Evolutionary conservation across 2,113 vertebrate species (phyloP), one percentile per base, ranked within the genome.

Genomic region (Boleophthalmus pectinirostris): DNA sequence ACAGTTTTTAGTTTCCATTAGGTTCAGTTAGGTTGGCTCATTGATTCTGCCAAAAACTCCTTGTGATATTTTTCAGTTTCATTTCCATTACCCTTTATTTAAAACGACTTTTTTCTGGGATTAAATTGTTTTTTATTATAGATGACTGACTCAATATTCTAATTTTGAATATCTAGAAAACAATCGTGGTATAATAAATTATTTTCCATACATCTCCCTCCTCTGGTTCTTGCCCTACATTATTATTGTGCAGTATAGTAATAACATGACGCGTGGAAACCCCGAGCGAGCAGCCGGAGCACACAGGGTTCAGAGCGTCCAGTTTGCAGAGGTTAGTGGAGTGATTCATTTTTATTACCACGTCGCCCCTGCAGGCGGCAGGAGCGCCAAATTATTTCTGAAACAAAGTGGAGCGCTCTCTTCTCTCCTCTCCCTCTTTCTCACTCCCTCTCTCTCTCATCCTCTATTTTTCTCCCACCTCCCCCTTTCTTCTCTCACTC

Each of bases 341-440:
- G 93, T 94, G 94, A 94, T 94, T 93, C 93, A 94, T 94, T 94
- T 94, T 93, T 94, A 94, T 94, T 92, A 93, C 89, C 76, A 80
- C 79, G 73, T 78, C 64, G 90, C 85, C 91, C 92, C 93, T 92
- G 91, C 92, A 88, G 93, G 92, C 88, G 85, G 91, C 90, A 88
- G 87, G 87, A 90, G 85, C 79, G 90, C 91, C 92, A 94, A 94
- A 95, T 95, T 93, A 94, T 94, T 95, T 94, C 93, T 93, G 94
- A 95, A 93, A 94, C 92, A 93, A 94, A 95, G 92, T 94, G 92
- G 93, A 92, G 93, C 89, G 88, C 84, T 90, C 91, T 93, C 92
- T 93, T 18, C 6, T 3, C 49, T 18, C 15, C 16, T 51, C 49
- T 20, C 49, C 15, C 4, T 49, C 2, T 13, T 4, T 5, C 46